Conservation (phyloP, 2,888 invertebrate species). For the Pseudococcus jackbeardsleyi region DNA sequence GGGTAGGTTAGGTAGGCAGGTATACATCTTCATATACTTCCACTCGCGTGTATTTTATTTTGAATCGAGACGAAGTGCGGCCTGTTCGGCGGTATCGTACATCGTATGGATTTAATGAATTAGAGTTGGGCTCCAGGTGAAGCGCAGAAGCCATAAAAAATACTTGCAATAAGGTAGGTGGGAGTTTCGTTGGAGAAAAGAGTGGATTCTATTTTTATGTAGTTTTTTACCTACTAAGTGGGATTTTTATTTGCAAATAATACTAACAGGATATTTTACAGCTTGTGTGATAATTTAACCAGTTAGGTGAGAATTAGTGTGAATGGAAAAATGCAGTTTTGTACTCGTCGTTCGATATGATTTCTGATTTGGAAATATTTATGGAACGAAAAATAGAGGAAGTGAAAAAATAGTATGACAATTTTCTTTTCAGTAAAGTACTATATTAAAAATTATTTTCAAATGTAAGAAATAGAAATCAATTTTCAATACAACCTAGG, state of each 20-base stretch:
- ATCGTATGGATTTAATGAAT: not conserved
- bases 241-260: not conserved
- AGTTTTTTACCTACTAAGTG: not conserved
- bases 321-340: too few relatives aligned
- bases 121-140: not conserved
- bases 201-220: not conserved
- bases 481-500: too few relatives aligned
- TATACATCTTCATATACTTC: not conserved
- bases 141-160: slow-evolving; percentile 2
- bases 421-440: too few relatives aligned
- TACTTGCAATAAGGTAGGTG: not conserved
- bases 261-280: too few relatives aligned
- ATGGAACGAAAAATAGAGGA: too few relatives aligned
- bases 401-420: too few relatives aligned
- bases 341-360: too few relatives aligned
- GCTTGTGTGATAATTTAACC: too few relatives aligned
- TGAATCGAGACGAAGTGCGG: not conserved
- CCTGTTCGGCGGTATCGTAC: not conserved
- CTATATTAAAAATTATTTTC: too few relatives aligned
- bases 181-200: not conserved
- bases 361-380: too few relatives aligned
- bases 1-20: not conserved
- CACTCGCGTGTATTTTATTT: not conserved
- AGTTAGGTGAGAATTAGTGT: too few relatives aligned
- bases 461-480: too few relatives aligned